Percentiles rank a stretch among this genome's conserved stretches.
These are phyloP conservation scores for Neoascia interrupta DNA, from an alignment of 2,888 invertebrate genomes.

Conservation along the genomic window DNA sequence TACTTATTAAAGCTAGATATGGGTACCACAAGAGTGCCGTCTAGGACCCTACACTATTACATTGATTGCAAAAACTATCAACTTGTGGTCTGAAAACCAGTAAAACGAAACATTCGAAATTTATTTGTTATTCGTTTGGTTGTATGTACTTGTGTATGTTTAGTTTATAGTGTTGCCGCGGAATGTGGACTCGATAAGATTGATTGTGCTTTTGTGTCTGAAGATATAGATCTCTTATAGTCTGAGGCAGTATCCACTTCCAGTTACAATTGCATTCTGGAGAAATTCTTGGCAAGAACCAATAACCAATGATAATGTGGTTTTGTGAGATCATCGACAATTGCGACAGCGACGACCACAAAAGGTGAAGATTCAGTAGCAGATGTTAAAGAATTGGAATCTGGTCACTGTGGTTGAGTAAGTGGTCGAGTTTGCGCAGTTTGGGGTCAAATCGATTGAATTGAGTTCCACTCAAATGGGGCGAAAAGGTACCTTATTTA, in stretches of 20 bases:
- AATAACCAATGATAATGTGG: conserved; percentile 63
- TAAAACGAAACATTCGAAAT: conserved; percentile 36
- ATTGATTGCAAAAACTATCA: too few species aligned
- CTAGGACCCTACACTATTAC: too few species aligned
- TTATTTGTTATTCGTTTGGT: conserved; percentile 15
- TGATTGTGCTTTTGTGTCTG: conserved; percentile 47
- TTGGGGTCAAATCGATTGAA: conserved; percentile 24
- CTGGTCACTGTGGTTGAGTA: conserved; percentile 45
- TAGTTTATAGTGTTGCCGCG: conserved; percentile 39
- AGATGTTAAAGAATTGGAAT: conserved; percentile 37
- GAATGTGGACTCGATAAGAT: conserved; percentile 59
- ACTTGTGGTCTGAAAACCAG: conserved; percentile 23
- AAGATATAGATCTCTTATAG: conserved; percentile 33
- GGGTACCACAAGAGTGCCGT: conserved; percentile 21
- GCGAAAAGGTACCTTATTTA: background rate
- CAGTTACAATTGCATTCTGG: conserved; percentile 50
- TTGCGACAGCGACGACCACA: conserved; percentile 14
- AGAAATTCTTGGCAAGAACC: conserved; percentile 57
- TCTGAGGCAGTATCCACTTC: conserved; percentile 5
- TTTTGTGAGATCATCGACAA: background rate
- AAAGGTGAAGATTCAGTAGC: conserved; percentile 45
- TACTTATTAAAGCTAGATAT: too few species aligned
- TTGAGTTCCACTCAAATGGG: too few species aligned
- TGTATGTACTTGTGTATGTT: too few species aligned
- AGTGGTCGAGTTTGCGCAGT: conserved; percentile 36